Conservation (phyloP, 2,888 invertebrate species). For the Cotesia congregata region DNA sequence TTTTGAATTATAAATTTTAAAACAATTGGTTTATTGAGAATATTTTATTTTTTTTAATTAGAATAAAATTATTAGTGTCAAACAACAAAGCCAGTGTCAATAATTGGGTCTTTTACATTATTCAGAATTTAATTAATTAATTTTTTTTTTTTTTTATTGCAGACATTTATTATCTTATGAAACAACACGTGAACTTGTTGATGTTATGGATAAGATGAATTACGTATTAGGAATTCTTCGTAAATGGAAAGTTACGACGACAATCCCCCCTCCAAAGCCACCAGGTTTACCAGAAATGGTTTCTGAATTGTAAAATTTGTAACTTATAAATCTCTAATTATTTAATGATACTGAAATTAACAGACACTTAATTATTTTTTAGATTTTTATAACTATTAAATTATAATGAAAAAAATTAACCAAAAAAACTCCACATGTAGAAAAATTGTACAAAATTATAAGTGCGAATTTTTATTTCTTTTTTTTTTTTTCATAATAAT, state of each 20-base stretch:
- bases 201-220: slow-evolving; percentile 72
- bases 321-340: neutral
- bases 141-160: slow-evolving; percentile 25
- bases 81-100: too few species aligned
- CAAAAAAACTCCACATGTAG: too few species aligned
- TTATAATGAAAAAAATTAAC: too few species aligned
- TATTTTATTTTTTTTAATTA: too few species aligned
- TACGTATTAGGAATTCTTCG: slow-evolving; percentile 67
- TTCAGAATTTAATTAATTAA: slow-evolving; percentile 25
- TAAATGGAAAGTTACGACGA: slow-evolving; percentile 66
- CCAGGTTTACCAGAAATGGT: slow-evolving; percentile 14
- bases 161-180: slow-evolving; percentile 71
- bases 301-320: slow-evolving; percentile 14
- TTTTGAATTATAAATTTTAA: too few species aligned
- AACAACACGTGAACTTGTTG: slow-evolving; percentile 68
- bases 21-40: too few species aligned
- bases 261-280: slow-evolving; percentile 17
- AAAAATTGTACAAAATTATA: too few species aligned
- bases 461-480: neutral
- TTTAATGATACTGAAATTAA: too few species aligned
- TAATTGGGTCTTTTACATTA: too few species aligned
- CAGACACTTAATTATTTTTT: too few species aligned
- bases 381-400: too few species aligned
- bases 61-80: too few species aligned
- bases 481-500: neutral